Evolutionary conservation across 2,113 vertebrate genomes (phyloP), one percentile per base, ranked within the genome.

Genomic region (Ammospiza nelsoni): DNA sequence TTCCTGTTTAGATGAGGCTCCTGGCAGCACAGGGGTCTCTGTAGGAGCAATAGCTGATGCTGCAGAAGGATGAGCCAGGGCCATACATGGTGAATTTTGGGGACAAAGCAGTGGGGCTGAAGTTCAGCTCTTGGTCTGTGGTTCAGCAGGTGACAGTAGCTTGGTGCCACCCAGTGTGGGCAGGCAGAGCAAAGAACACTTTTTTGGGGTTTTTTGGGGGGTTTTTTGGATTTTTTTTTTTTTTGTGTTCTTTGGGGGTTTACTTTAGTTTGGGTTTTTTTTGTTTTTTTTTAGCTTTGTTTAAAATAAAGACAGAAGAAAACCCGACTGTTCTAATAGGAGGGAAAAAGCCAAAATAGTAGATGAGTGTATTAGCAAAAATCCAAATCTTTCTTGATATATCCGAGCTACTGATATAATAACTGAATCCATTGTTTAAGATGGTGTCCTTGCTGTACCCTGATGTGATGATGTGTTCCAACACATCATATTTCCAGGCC

Each of bases 1-100:
- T 48, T 76, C 69, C 14, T 46, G 49, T 39, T 20, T 10, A 29
- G 52, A 14, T 0, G 23, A 31, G 35, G 35, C 35, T 55, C 11
- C 29, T 5, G 1, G 39, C 21, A 68, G 62, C 17, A 62, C 1
- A 3, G 48, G 23, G 14, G 44, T 58, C 41, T 79, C 27, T 72
- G 58, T 12, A 3, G 66, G 35, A 71, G 33, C 0, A 0, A 31
- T 9, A 49, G 46, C 48, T 0, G 0, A 44, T 46, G 71, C 44
- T 87, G 43, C 9, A 1, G n/a, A 37, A 51, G 31, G 59, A 46
- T 0, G 2, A 68, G n/a, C 12, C 48, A 43, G 33, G 68, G 44
- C n/a, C 46, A 22, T 0, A 2, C 0, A 1, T 2, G 12, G 43
- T 6, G 29, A 23, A 6, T 59, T 82, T 6, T 17, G 2, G 52